Base-by-base conservation (phyloP, 2,113 vertebrate species). In the Ardeotis arabs region DNA sequence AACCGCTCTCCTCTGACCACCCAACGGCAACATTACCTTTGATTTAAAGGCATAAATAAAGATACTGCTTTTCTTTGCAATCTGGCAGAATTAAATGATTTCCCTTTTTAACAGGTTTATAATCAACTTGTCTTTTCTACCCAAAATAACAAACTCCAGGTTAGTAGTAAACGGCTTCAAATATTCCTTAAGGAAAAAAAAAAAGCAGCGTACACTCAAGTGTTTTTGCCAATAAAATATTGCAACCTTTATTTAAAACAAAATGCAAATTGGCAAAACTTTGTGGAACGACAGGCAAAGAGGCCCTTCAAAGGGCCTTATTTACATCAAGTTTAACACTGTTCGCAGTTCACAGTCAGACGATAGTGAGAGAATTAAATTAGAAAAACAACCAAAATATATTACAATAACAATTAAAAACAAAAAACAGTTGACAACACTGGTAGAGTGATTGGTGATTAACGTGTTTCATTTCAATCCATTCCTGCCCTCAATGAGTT, bases 271-370 rank as follows among this genome's bases (percentile, higher is more conserved):
- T 98, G 98, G 97, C 98, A 98, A 98, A 97, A 98, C 93, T 95
- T 94, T 94, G 96, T 97, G 97, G 97, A 96, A 98, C 94, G 22
- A 95, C 96, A 98, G 97, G 97, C 98, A 97, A 97, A 97, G 93
- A 97, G 96, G 87, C 92, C 98, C 96, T 83, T 93, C 73, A 56
- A 33, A 96, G 96, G 95, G 91, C 97, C 97, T 98, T 99, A 99
- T 99, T 99, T 99, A 99, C 99, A 99, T 99, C 99, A 99, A 98
- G 98, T 99, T 98, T 99, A 99, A 99, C 99, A 99, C 99, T 99
- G 99, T 99, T 99, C 96, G 99, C 98, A 99, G 98, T 99, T 99
- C 99, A 99, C 99, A 99, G 99, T 99, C 98, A 99, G 99, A 99
- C 98, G 97, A 98, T 98, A 98, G 98, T 98, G 98, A 99, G 98